Percentiles rank a stretch among this genome's conserved stretches.
Evolutionary conservation across 2,888 invertebrate genomes (phyloP).

Genomic region (Drepanosiphum platanoidis): DNA sequence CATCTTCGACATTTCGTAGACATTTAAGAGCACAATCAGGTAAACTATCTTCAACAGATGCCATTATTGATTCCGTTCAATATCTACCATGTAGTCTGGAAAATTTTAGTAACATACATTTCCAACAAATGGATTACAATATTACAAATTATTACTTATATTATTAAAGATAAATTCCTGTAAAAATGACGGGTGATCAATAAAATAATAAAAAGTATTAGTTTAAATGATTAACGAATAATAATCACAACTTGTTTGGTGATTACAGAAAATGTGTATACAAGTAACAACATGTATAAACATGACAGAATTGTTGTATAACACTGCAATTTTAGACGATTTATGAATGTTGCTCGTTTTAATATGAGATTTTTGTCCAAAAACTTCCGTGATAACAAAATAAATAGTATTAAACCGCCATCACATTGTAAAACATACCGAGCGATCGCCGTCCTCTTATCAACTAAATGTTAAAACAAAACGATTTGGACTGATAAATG

Average conservation of each 20-base stretch:
- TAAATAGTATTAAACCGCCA: no score
- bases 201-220: no score
- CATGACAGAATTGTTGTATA: no score
- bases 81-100: background rate
- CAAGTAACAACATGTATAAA: background rate
- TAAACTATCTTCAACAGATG: background rate
- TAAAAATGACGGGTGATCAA: no score
- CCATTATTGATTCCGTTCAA: constrained; percentile 17
- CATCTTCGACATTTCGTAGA: constrained; percentile 38
- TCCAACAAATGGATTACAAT: no score
- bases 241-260: no score
- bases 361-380: background rate
- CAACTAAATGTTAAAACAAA: background rate
- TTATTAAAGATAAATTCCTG: no score
- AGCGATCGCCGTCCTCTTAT: background rate
- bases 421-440: no score
- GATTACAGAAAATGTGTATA: background rate
- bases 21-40: constrained; percentile 43
- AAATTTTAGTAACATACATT: no score
- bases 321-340: background rate
- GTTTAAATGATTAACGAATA: no score
- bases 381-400: background rate
- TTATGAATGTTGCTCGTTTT: background rate
- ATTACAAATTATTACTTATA: no score
- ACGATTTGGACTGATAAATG: no score